Evolutionary conservation across 2,113 vertebrate species (phyloP).

Genomic region (Rhodinocichla rosea): DNA sequence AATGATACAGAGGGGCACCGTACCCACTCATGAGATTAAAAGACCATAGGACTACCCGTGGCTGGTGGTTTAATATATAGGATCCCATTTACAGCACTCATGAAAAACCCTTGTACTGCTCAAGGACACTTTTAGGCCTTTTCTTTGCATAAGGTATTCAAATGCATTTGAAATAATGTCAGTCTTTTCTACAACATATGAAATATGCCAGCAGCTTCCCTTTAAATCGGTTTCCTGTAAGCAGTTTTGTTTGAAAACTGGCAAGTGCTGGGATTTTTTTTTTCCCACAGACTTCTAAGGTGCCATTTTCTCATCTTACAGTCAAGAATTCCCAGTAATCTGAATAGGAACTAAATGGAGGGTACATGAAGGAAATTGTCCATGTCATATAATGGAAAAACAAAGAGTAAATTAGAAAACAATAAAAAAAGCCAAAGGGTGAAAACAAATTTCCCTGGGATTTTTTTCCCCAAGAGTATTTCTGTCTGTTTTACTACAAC

Average conservation of each 20-base stretch:
- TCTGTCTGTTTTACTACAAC: not conserved
- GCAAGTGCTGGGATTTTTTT: conserved; percentile 4
- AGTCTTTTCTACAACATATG: conserved; percentile 32
- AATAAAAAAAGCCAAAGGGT: conserved; percentile 34
- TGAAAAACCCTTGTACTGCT: conserved; percentile 27
- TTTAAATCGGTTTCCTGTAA: conserved; percentile 26
- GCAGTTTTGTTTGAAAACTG: conserved; percentile 62
- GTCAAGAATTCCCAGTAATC: conserved; percentile 5
- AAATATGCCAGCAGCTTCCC: conserved; percentile 28
- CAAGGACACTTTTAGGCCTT: conserved; percentile 31
- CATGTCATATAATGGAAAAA: conserved; percentile 28
- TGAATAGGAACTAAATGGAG: not conserved
- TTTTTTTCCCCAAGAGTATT: not conserved
- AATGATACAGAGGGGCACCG: not conserved
- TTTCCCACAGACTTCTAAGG: not conserved
- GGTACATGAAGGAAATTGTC: conserved; percentile 14
- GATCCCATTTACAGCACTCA: not conserved
- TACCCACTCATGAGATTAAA: not conserved
- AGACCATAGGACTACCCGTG: not conserved
- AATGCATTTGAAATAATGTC: conserved; percentile 43
- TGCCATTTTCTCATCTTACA: conserved; percentile 31
- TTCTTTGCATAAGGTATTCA: conserved; percentile 26
- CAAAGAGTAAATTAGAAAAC: conserved; percentile 31
- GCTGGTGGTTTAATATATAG: not conserved
- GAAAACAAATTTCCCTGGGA: conserved; percentile 17